A percentile compares a stretch with the other conserved stretches of the same genome.
phyloP scores from a whole-genome alignment of 2,797 vertebrate species.

The Thunnus albacares region DNA sequence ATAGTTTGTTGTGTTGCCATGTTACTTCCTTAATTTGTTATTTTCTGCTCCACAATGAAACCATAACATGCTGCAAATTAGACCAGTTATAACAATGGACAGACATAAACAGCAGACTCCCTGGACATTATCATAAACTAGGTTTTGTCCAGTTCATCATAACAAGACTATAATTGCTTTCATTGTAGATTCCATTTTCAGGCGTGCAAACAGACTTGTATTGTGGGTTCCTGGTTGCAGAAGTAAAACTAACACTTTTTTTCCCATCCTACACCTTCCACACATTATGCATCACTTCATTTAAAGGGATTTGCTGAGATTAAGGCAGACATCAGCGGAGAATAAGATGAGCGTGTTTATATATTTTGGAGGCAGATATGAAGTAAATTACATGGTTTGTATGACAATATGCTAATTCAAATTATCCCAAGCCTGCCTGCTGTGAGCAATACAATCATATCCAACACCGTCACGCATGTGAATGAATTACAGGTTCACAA shows the following conservation, averaged over 20 bases:
- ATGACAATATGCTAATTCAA: conserved; percentile 46
- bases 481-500: conserved; percentile 24
- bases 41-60: neutral
- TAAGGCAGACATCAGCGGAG: conserved; percentile 33
- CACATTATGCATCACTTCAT: conserved; percentile 41
- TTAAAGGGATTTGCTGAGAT: conserved; percentile 69
- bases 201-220: neutral
- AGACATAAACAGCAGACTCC: neutral
- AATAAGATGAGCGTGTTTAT: conserved; percentile 47
- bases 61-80: neutral
- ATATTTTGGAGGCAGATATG: conserved; percentile 56
- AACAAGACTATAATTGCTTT: neutral
- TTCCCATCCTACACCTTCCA: conserved; percentile 3
- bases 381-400: conserved; percentile 56
- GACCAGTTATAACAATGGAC: neutral
- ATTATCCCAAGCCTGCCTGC: conserved; percentile 37
- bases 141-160: conserved; percentile 1
- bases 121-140: neutral
- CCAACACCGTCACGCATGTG: conserved; percentile 3
- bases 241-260: neutral
- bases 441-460: conserved; percentile 54
- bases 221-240: neutral
- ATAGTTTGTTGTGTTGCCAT: neutral
- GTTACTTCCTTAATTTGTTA: neutral
- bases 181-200: neutral